Percentiles rank a stretch among this genome's conserved stretches.
Evolutionary conservation across 2,113 vertebrate species (phyloP).

Genomic region (Phainopepla nitens): DNA sequence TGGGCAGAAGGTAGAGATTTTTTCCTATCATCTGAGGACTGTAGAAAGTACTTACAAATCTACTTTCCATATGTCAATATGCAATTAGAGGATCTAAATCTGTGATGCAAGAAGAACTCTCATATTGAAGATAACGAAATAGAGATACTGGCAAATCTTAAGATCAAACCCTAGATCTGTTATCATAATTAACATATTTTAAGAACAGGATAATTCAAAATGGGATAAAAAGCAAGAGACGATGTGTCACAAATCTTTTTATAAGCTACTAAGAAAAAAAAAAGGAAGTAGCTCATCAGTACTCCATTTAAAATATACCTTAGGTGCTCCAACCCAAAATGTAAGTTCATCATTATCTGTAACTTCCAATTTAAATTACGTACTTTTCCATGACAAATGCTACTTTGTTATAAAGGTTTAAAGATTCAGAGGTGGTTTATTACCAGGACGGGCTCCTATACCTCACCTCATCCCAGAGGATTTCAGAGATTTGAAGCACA

Average conservation of each 20-base stretch:
- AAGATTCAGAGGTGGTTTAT: background rate
- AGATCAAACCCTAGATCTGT: conserved; percentile 45
- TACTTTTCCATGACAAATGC: background rate
- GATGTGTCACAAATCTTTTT: conserved; percentile 16
- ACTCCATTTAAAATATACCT: background rate
- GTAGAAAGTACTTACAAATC: conserved; percentile 37
- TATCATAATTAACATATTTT: conserved; percentile 57
- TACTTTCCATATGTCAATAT: conserved; percentile 52
- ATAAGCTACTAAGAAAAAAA: background rate
- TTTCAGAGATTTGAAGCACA: background rate
- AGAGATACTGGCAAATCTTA: conserved; percentile 40
- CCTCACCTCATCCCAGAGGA: background rate
- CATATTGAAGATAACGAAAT: background rate
- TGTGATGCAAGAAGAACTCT: conserved; percentile 34
- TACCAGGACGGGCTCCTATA: background rate
- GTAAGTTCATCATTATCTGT: background rate
- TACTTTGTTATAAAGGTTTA: background rate
- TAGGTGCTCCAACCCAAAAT: background rate
- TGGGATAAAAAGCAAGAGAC: conserved; percentile 37
- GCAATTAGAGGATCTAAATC: conserved; percentile 33
- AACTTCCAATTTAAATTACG: background rate
- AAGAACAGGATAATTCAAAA: conserved; percentile 49
- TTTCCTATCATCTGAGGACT: background rate
- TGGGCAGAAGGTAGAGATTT: conserved; percentile 38
- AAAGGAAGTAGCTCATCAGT: background rate